A percentile compares a stretch with the other conserved stretches of the same genome.
These are phyloP conservation scores for Petromus typicus DNA, from an alignment of 2,113 vertebrate species.

Conservation along the genomic window DNA sequence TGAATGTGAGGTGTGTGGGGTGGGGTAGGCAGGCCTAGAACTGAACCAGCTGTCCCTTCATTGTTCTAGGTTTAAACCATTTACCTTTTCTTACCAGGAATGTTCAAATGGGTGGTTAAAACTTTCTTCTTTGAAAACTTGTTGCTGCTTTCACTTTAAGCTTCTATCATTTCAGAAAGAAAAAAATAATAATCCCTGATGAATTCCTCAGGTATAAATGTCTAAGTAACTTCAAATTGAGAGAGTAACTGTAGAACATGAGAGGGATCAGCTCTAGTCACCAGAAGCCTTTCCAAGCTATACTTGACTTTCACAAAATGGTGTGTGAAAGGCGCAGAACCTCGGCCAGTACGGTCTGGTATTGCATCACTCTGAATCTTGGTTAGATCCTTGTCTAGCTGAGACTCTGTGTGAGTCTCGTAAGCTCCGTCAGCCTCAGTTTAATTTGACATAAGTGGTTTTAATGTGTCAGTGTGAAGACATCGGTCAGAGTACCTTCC, in stretches of 20 bases:
- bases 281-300: background rate
- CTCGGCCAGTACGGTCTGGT: background rate
- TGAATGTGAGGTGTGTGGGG: too few relatives aligned
- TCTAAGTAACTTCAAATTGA: background rate
- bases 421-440: background rate
- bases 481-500: background rate
- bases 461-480: background rate
- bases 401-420: background rate
- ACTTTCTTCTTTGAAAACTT: background rate
- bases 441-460: background rate
- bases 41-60: background rate
- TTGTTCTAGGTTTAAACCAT: background rate
- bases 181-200: background rate
- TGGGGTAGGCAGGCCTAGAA: too few relatives aligned
- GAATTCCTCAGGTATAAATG: background rate
- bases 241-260: background rate
- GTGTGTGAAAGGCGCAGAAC: background rate
- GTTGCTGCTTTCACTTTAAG: background rate
- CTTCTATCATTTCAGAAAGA: background rate
- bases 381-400: background rate
- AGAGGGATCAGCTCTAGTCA: background rate
- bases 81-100: background rate
- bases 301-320: background rate
- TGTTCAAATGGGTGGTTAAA: background rate
- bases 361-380: background rate